Evolutionary conservation across 2,888 invertebrate genomes (phyloP), one percentile per base, ranked within the genome.

Genomic region (Polydrusus pterygomalis): DNA sequence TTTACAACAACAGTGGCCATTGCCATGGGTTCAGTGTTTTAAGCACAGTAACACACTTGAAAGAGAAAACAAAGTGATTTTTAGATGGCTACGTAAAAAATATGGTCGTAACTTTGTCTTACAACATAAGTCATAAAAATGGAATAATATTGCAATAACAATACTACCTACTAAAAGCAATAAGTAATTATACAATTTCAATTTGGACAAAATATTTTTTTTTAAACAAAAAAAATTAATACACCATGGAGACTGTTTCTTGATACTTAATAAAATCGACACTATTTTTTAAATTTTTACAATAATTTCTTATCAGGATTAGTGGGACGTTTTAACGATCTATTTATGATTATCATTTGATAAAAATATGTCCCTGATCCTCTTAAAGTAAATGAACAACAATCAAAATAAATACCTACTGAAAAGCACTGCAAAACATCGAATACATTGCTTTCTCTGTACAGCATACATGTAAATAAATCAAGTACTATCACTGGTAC

Each of bases 1-100:
- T 60, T 70, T n/a, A 40, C 38, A 30, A n/a, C 47, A 34, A 67
- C 45, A 10, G 67, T 25, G 47, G 73, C 67, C 67, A 72, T 72
- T 18, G 38, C 58, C 47, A 47, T 47, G 8, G 47, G 8, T 64
- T 30, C 17, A 60, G 38, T 40, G 17, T 2, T 38, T 38, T 40
- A 17, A 17, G 13, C 5, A 51, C 15, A 56, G 25, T n/a, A 30
- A 54, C 47, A 17, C 9, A 17, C 17, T 17, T 8, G 15, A 15
- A 49, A 43, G 2, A 43, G 13, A 43, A 43, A 43, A 34, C 10
- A 10, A 34, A 43, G 43, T 6, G n/a, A 49, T n/a, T 9, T n/a
- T 49, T 49, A 49, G 43, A 43, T 43, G 17, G 2, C 47, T 49
- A 49, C 17, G 8, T 17, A n/a, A 45, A 45, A 45, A 45, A 45